Percentiles rank a stretch among this genome's conserved stretches.
phyloP scores from a whole-genome alignment of 2,113 vertebrate species.

The Gymnogyps californianus region DNA sequence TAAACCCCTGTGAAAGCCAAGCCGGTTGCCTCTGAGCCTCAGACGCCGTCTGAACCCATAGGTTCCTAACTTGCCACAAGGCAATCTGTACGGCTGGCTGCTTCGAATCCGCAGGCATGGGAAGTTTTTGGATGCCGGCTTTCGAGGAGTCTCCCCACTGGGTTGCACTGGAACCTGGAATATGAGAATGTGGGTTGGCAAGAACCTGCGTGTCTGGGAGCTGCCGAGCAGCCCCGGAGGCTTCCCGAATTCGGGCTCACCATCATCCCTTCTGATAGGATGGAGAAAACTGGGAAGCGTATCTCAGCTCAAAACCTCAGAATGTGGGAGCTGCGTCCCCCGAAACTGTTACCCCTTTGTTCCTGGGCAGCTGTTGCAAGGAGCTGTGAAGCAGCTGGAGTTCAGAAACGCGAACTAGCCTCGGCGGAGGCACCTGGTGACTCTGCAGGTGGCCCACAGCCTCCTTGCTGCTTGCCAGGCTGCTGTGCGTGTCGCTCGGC shows the following conservation, averaged over 20 bases:
- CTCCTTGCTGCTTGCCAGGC: not conserved
- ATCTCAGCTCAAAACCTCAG: not conserved
- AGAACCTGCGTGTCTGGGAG: not conserved
- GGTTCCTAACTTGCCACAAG: not conserved
- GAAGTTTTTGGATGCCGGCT: not conserved
- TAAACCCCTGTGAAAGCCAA: not conserved
- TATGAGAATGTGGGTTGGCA: not conserved
- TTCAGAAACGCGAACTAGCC: not conserved
- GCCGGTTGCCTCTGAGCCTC: not conserved
- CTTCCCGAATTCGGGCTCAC: not conserved
- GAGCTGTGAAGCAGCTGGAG: not conserved
- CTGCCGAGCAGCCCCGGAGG: not conserved
- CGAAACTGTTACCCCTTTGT: not conserved
- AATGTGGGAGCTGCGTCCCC: not conserved
- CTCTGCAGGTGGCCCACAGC: not conserved
- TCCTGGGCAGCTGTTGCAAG: not conserved
- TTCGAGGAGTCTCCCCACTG: conserved; percentile 10
- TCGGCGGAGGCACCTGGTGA: not conserved
- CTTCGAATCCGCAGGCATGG: not conserved
- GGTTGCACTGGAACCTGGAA: not conserved
- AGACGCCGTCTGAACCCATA: not conserved
- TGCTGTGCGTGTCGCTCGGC: not conserved
- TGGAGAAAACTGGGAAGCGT: not conserved
- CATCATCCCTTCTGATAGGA: not conserved
- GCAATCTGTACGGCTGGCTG: not conserved